phyloP scores from a whole-genome alignment of 2,888 invertebrate genomes.

The Lamproptera curius region DNA sequence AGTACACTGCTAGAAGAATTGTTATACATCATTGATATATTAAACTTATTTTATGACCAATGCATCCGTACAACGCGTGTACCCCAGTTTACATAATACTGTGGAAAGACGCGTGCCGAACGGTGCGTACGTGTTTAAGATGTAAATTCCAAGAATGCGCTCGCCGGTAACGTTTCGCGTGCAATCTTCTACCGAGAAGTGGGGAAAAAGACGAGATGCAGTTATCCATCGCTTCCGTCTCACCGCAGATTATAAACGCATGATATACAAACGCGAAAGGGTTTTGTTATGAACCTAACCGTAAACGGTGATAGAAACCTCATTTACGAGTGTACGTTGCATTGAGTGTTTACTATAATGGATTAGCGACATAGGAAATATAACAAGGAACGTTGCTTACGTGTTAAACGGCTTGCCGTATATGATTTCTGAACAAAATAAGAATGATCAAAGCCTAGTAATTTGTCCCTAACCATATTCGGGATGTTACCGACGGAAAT shows the following conservation, averaged over 20 bases:
- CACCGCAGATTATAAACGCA: slow-evolving; percentile 1
- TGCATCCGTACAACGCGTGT: too few relatives aligned
- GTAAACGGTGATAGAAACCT: neutral
- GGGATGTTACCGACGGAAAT: slow-evolving; percentile 56
- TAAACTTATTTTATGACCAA: too few relatives aligned
- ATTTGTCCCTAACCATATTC: slow-evolving; percentile 55
- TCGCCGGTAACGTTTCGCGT: slow-evolving; percentile 35
- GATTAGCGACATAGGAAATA: too few relatives aligned
- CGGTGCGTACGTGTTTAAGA: slow-evolving; percentile 21
- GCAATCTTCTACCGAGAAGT: slow-evolving; percentile 46
- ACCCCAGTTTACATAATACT: slow-evolving; percentile 13
- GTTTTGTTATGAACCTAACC: neutral
- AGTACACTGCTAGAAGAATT: too few relatives aligned
- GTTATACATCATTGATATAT: too few relatives aligned
- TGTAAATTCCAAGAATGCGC: slow-evolving; percentile 37
- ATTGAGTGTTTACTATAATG: too few relatives aligned
- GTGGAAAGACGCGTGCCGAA: slow-evolving; percentile 22
- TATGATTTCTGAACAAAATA: slow-evolving; percentile 23
- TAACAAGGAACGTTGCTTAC: too few relatives aligned
- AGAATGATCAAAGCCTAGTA: slow-evolving; percentile 48
- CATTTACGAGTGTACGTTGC: neutral
- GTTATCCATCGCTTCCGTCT: slow-evolving; percentile 11
- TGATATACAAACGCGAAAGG: slow-evolving; percentile 1
- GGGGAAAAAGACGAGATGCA: slow-evolving; percentile 15
- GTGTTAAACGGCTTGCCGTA: slow-evolving; percentile 38